Evolutionary conservation across 1,140 invertebrate genomes (phyloP).

Genomic region (Rhizoglyphus robini): DNA sequence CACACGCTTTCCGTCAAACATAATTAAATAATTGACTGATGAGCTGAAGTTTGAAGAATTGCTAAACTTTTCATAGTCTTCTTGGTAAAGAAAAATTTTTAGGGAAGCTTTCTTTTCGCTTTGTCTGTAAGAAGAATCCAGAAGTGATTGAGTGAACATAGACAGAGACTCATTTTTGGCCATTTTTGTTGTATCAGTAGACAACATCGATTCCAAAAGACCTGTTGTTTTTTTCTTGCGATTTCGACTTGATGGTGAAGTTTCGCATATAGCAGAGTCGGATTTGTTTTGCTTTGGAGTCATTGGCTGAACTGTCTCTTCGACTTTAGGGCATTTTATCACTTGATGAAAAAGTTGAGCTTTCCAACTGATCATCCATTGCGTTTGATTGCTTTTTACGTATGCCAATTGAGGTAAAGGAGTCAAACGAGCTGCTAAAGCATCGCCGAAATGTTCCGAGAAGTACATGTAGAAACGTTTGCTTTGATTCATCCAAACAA

Average conservation of each 20-base stretch:
- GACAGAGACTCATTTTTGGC: slow-evolving; percentile 6
- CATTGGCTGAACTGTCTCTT: neutral
- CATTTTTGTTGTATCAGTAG: slow-evolving; percentile 4
- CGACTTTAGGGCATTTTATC: neutral
- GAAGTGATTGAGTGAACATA: neutral
- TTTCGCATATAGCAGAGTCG: neutral
- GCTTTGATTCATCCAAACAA: neutral
- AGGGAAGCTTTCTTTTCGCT: no score
- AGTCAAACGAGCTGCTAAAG: neutral
- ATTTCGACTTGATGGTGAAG: neutral
- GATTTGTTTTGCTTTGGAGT: neutral
- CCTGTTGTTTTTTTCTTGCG: neutral
- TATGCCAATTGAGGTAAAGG: neutral
- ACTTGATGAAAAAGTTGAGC: neutral
- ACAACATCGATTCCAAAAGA: slow-evolving; percentile 2
- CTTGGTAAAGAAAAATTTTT: neutral
- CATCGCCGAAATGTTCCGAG: neutral
- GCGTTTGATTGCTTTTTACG: neutral
- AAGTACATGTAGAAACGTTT: neutral
- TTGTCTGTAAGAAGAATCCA: neutral
- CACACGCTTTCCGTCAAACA: neutral
- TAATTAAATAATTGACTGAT: neutral
- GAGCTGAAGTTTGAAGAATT: neutral
- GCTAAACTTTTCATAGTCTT: neutral
- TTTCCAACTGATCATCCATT: neutral